Evolutionary conservation across 2,797 vertebrate genomes (phyloP), one percentile per base, ranked within the genome.

Genomic region (Hydrocynus forskahlii): DNA sequence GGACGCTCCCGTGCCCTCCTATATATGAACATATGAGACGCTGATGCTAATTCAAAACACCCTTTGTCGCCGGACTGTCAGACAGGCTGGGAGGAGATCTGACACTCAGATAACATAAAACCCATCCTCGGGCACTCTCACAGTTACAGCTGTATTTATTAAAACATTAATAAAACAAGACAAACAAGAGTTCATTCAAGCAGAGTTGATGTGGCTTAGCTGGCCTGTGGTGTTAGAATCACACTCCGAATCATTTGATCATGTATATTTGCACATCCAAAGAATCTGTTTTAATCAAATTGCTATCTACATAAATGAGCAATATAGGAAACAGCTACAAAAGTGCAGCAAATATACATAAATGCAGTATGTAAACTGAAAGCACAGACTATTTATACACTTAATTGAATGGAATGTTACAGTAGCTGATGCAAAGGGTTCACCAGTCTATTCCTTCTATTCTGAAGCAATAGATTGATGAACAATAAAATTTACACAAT

Each of bases 141-240:
- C 52, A 76, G 78, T 75, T 73, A 81, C 82, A 64, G 70, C 80
- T 84, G 69, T 68, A 69, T 84, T 82, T 87, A 87, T 83, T 85
- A 83, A 83, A 69, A 38, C 19, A 40, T 2, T 62, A 50, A 12
- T 50, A 50, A 50, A 50, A 50, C 12, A 50, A 50, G 48, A 50
- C 48, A 50, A 50, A 50, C 45, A 21, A 76, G 70, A 80, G 75
- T 73, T 85, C 69, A 80, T 83, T 83, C 75, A 69, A 54, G 66
- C 25, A 40, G 50, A 64, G 57, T 40, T 60, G 70, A 81, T 73
- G 70, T 68, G 76, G 55, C 78, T 70, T 43, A 67, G 77, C 75
- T 83, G 81, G 81, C 48, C 72, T 67, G 19, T 75, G 48, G 14
- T 29, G 38, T 14, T n/a, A 45, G 64, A 67, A 43, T 45, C 64